Evolutionary conservation across 2,797 vertebrate species (phyloP), one percentile per base, ranked within the genome.

Genomic region (Sorex maritimensis): DNA sequence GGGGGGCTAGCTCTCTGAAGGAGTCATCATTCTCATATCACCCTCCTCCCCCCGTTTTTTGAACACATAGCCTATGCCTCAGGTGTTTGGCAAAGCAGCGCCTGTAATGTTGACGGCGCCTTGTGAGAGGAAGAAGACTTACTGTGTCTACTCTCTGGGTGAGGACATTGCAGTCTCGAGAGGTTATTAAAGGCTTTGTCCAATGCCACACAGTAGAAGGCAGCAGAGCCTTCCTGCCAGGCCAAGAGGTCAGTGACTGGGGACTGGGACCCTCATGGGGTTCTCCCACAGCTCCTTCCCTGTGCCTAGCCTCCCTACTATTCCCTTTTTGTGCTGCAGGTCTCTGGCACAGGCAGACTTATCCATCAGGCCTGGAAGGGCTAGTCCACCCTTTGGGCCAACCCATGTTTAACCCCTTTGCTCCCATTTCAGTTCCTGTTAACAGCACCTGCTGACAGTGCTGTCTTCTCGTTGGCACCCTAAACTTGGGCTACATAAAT

Each of bases 371-470:
- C 34, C 85, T 90, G 23, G 74, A 90, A 84, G 63, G 87, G n/a
- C 83, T 6, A 6, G 0, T 69, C 73, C 23, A 68, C 49, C 41
- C 26, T 90, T 86, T 86, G 86, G 61, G 85, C 4, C 63, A 2
- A 46, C 55, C 10, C n/a, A 77, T 41, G 2, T 88, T 96, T 95
- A 95, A 95, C 93, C 91, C 77, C 41, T 95, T 96, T 26, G 19
- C 82, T 82, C 23, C 89, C 65, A 26, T 94, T 30, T 92, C 77
- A 95, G 82, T 97, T 96, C 96, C 92, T 97, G 95, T 96, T 96
- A 95, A 95, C 86, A 81, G 72, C 78, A 96, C 89, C 88, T 94
- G 82, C 88, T 41, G 17, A 81, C 78, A 77, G 46, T 21, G 65
- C 67, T 90, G 86, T 73, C 90, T 95, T 58, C 49, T 44, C 5